Percentiles rank a stretch among this genome's conserved stretches.
Evolutionary conservation across 2,888 invertebrate genomes (phyloP).

Genomic region (Xestia xanthographa): DNA sequence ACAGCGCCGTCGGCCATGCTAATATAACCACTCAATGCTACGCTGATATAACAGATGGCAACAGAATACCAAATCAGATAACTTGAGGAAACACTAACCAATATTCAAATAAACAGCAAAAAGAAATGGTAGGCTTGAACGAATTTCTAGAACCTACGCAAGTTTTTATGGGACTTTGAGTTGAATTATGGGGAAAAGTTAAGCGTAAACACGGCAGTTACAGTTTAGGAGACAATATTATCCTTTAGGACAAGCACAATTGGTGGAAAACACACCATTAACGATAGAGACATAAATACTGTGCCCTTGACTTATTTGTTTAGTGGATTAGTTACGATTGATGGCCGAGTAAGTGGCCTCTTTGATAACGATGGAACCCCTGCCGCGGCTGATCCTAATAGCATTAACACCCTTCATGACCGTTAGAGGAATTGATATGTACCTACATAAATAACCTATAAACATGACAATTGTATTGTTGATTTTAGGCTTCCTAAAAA

Average conservation of each 20-base stretch:
- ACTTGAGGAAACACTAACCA: constrained; percentile 52
- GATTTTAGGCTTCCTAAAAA: neutral
- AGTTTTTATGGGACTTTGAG: neutral
- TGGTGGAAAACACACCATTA: constrained; percentile 2
- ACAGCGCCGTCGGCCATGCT: constrained; percentile 70
- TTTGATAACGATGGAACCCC: constrained; percentile 17
- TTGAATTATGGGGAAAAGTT: constrained; percentile 31
- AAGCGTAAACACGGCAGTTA: constrained; percentile 27
- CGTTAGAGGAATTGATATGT: constrained; percentile 1
- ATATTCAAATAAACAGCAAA: constrained; percentile 40
- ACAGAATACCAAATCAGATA: constrained; percentile 72
- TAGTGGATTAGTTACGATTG: constrained; percentile 13
- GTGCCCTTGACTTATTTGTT: constrained; percentile 23
- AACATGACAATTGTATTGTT: neutral
- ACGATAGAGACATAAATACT: constrained; percentile 1
- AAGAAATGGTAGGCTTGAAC: constrained; percentile 34
- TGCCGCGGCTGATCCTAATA: neutral
- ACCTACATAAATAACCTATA: neutral
- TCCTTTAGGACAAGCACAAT: constrained; percentile 2
- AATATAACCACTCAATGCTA: constrained; percentile 75
- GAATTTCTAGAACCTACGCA: constrained; percentile 20
- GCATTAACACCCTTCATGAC: neutral
- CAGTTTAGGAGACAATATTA: constrained; percentile 4
- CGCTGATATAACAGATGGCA: constrained; percentile 65
- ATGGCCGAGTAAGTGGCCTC: constrained; percentile 28